Percentiles rank a stretch among this genome's conserved stretches.
Conservation (phyloP, 2,113 vertebrate species). For the Nicator chloris region DNA sequence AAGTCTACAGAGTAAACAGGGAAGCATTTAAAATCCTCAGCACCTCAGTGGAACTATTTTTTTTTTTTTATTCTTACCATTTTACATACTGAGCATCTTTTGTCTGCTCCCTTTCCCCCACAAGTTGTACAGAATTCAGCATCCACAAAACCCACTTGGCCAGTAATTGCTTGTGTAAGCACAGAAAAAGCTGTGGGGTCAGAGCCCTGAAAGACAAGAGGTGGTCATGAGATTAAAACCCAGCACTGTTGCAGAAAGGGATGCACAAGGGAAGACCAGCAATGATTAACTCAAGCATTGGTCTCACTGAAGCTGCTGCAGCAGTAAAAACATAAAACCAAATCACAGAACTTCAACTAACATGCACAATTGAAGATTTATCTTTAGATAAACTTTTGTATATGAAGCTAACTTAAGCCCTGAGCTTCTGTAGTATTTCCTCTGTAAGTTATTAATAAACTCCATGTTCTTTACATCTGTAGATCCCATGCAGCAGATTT, state of each 20-base stretch:
- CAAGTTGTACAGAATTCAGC: constrained; percentile 95
- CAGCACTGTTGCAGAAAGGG: background rate
- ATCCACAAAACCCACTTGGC: constrained; percentile 96
- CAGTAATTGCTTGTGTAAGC: constrained; percentile 95
- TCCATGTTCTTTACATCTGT: background rate
- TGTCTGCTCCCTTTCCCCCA: constrained; percentile 93
- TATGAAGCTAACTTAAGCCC: background rate
- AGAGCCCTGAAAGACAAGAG: constrained; percentile 76
- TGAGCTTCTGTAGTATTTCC: background rate
- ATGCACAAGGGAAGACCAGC: fast-evolving
- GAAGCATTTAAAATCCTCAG: background rate
- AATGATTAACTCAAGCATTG: fast-evolving
- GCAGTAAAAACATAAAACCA: background rate
- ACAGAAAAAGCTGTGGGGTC: constrained; percentile 96
- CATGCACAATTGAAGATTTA: background rate
- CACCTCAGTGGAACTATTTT: background rate
- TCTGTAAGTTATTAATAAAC: background rate
- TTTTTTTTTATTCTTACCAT: constrained; percentile 78
- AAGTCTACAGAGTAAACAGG: background rate
- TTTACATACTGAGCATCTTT: constrained; percentile 95
- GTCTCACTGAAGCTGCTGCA: background rate
- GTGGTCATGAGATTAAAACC: background rate
- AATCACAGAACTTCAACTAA: background rate
- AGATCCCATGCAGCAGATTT: background rate
- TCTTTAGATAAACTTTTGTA: background rate